Conservation (phyloP, 2,113 vertebrate species). For the Oryzias celebensis region DNA sequence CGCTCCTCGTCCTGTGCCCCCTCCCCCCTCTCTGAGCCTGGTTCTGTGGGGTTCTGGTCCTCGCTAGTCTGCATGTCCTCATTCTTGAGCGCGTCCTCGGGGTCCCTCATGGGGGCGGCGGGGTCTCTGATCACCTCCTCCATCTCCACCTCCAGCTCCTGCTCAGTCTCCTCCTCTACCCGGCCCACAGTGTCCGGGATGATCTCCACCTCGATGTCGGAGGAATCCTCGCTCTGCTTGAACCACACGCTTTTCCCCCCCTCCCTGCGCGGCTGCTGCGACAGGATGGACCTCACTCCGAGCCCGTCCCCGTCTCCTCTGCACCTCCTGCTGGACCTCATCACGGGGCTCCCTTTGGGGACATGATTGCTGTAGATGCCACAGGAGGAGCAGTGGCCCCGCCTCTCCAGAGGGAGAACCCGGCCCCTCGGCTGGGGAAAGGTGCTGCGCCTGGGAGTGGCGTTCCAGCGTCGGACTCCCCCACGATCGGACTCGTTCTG, state of each 20-base stretch:
- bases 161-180: constrained; percentile 66
- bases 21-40: constrained; percentile 24
- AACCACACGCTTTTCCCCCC: constrained; percentile 85
- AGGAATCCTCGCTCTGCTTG: constrained; percentile 79
- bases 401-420: constrained; percentile 61
- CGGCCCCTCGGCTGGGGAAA: constrained; percentile 53
- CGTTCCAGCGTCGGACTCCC: constrained; percentile 43
- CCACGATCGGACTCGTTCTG: constrained; percentile 66
- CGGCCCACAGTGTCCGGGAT: constrained; percentile 76
- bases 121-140: constrained; percentile 62
- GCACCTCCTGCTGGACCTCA: constrained; percentile 20
- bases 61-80: constrained; percentile 1
- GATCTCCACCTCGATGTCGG: constrained; percentile 81
- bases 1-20: constrained; percentile 26
- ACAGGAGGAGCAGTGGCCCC: constrained; percentile 68
- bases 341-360: constrained; percentile 51
- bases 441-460: constrained; percentile 47
- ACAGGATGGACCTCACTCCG: constrained; percentile 62
- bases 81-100: constrained; percentile 16
- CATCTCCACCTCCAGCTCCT: constrained; percentile 59
- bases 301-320: constrained; percentile 54
- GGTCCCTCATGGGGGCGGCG: constrained; percentile 42
- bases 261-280: constrained; percentile 73
- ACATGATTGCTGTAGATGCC: constrained; percentile 66
- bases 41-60: constrained; percentile 8